These are phyloP conservation scores for Parapsyche elsis DNA, from an alignment of 1,140 invertebrate genomes.

Conservation along the genomic window DNA sequence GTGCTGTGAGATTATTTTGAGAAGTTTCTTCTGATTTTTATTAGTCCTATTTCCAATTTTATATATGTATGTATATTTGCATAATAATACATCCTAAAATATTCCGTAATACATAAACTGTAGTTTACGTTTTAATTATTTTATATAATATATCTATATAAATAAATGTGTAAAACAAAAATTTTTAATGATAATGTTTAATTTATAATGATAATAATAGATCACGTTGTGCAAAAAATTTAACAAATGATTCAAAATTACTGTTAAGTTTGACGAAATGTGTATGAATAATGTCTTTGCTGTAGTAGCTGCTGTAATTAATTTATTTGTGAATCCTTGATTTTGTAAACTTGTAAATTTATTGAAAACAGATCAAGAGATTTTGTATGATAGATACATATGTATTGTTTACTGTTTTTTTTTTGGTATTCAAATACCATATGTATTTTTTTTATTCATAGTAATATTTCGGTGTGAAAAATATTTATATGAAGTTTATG, in stretches of 20 bases:
- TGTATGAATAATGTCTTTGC: not conserved
- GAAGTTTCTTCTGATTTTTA: slow-evolving; percentile 33
- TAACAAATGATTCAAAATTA: not conserved
- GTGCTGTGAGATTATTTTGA: slow-evolving; percentile 42
- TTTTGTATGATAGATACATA: too few species aligned
- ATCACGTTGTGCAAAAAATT: not conserved
- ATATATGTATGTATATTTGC: not conserved
- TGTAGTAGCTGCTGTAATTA: too few species aligned
- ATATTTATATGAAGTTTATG: slow-evolving; percentile 5
- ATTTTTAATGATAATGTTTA: not conserved
- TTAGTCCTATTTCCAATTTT: not conserved
- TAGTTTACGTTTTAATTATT: not conserved
- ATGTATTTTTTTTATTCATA: too few species aligned
- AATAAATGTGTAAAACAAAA: not conserved
- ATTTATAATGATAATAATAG: not conserved
- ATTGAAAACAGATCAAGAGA: too few species aligned
- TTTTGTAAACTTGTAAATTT: too few species aligned
- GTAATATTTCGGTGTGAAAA: too few species aligned
- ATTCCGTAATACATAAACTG: not conserved
- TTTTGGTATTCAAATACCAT: too few species aligned
- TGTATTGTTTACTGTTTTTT: too few species aligned
- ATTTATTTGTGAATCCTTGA: too few species aligned
- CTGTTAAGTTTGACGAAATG: slow-evolving; percentile 23
- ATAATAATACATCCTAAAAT: not conserved
- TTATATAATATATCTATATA: slow-evolving; percentile 23